Percentiles rank a stretch among this genome's conserved stretches.
Conservation (phyloP, 2,797 vertebrate species). For the Furcifer pardalis region DNA sequence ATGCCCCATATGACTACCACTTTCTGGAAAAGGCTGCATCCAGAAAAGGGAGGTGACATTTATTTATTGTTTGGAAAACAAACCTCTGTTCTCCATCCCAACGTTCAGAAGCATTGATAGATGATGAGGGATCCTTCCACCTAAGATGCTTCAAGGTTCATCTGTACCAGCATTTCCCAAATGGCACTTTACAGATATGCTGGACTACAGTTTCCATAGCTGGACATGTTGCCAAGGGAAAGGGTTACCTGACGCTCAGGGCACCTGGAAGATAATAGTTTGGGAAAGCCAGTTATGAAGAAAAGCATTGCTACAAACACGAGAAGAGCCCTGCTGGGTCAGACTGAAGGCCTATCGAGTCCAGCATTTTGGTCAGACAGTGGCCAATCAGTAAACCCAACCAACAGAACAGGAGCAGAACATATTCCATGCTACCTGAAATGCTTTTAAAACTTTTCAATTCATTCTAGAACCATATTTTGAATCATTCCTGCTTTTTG, state of each 20-base stretch:
- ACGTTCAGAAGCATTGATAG: constrained; percentile 12
- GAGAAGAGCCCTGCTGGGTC: no score
- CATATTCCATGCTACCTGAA: constrained; percentile 8
- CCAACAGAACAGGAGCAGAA: neutral
- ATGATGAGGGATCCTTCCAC: neutral
- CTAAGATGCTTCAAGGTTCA: neutral
- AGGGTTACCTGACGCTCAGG: neutral
- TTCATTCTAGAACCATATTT: neutral
- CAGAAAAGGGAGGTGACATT: constrained; percentile 37
- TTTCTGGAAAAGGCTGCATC: constrained; percentile 57
- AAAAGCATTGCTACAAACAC: neutral
- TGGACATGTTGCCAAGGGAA: neutral
- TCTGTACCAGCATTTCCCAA: neutral
- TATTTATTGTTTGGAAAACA: constrained; percentile 43
- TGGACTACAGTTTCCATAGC: neutral
- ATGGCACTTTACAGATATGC: neutral
- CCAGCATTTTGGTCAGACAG: no score
- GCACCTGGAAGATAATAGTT: neutral
- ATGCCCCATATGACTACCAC: constrained; percentile 46
- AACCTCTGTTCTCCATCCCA: constrained; percentile 12
- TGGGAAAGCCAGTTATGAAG: neutral
- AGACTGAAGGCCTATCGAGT: no score
- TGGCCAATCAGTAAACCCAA: no score
- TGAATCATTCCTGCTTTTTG: neutral
- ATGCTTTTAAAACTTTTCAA: neutral